phyloP scores from a whole-genome alignment of 2,113 vertebrate species.

The Aphyosemion australe region DNA sequence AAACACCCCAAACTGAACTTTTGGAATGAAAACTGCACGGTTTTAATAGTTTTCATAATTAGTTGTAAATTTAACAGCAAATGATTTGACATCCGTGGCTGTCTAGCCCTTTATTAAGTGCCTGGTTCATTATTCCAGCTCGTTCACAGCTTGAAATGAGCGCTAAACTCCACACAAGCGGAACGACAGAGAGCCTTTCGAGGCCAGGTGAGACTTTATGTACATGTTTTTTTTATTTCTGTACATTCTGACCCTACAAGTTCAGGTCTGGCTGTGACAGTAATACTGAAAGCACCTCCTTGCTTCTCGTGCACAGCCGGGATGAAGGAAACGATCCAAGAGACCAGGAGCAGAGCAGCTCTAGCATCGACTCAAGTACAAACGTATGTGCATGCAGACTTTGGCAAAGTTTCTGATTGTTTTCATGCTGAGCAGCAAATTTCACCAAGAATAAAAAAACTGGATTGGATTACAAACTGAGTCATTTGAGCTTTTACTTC shows the following conservation, averaged over 20 bases:
- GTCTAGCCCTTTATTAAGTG: constrained; percentile 4
- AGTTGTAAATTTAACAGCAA: background rate
- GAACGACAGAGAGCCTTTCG: constrained; percentile 1
- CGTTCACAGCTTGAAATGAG: constrained; percentile 19
- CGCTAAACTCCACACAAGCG: constrained; percentile 9
- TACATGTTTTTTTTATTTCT: constrained; percentile 26
- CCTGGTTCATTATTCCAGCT: constrained; percentile 26
- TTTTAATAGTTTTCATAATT: background rate
- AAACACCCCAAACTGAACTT: background rate
- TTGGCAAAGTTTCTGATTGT: constrained; percentile 45
- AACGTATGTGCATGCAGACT: constrained; percentile 32
- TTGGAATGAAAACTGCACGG: background rate
- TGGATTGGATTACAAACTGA: background rate
- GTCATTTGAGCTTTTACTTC: background rate
- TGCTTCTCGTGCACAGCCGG: background rate
- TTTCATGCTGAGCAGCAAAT: constrained; percentile 24
- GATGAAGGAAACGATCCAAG: constrained; percentile 13
- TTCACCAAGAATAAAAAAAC: background rate
- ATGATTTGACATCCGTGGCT: background rate
- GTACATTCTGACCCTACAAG: constrained; percentile 40
- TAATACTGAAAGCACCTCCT: constrained; percentile 48
- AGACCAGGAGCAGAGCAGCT: constrained; percentile 2
- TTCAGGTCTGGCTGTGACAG: constrained; percentile 25
- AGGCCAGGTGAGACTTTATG: constrained; percentile 26
- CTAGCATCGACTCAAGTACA: background rate